These are phyloP conservation scores for Aphodius granarius DNA, from an alignment of 2,888 invertebrate genomes.

Conservation along the genomic window DNA sequence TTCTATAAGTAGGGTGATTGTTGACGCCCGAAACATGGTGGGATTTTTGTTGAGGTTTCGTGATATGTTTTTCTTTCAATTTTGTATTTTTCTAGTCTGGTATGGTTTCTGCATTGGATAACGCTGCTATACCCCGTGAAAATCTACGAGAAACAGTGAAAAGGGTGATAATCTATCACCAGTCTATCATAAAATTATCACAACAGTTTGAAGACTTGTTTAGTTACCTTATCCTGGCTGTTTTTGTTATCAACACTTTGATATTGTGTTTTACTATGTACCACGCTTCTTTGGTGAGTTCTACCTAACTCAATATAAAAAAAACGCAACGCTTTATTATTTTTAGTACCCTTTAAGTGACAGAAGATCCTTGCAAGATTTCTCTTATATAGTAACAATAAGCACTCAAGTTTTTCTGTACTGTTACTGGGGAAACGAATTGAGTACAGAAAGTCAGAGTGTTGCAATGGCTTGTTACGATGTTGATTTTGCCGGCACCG, in stretches of 20 bases:
- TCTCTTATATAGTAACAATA: slow-evolving; percentile 10
- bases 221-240: slow-evolving; percentile 25
- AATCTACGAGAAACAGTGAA: not conserved
- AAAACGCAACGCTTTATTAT: not conserved
- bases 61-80: not conserved
- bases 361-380: slow-evolving; percentile 11
- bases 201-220: slow-evolving; percentile 28
- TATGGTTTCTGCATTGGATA: not conserved
- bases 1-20: slow-evolving; percentile 22
- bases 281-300: slow-evolving; percentile 20
- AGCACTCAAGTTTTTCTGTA: slow-evolving; percentile 25
- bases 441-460: slow-evolving; percentile 30
- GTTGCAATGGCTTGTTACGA: slow-evolving; percentile 29
- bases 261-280: slow-evolving; percentile 22
- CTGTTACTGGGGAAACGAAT: slow-evolving; percentile 34
- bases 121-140: not conserved
- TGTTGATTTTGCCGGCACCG: slow-evolving; percentile 26
- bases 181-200: slow-evolving; percentile 27
- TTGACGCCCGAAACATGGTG: not conserved
- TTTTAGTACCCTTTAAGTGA: slow-evolving; percentile 13
- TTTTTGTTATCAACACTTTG: slow-evolving; percentile 13
- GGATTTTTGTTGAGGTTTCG: not conserved
- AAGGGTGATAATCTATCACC: slow-evolving; percentile 28
- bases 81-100: not conserved
- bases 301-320: not conserved